phyloP scores from a whole-genome alignment of 1,140 invertebrate genomes.

The Teleogryllus occipitalis region DNA sequence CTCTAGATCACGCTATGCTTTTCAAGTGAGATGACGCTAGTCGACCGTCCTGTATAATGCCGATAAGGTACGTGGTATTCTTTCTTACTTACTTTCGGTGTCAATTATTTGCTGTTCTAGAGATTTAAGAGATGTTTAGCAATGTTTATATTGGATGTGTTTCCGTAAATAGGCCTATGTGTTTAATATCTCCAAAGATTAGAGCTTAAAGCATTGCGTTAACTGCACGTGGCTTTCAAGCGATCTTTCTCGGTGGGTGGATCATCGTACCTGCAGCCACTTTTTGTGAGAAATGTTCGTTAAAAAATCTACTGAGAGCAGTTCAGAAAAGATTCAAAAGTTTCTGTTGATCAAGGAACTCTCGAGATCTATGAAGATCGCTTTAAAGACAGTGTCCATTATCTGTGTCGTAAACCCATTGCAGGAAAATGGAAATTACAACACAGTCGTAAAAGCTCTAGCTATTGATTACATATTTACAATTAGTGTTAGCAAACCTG shows the following conservation, averaged over 20 bases:
- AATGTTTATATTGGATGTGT: conserved; percentile 5
- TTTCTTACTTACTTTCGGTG: neutral
- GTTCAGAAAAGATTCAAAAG: neutral
- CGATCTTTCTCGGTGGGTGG: neutral
- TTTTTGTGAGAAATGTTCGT: neutral
- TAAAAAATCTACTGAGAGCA: neutral
- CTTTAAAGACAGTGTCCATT: neutral
- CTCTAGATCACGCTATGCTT: no score
- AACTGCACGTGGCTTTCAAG: neutral
- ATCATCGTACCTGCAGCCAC: no score
- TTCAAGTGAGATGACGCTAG: no score
- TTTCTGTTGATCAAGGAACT: neutral
- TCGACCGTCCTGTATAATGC: neutral
- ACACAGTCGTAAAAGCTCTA: neutral
- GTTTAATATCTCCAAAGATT: conserved; percentile 5
- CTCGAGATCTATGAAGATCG: neutral
- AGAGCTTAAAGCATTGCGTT: neutral
- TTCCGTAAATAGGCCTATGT: conserved; percentile 4
- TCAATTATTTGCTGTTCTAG: conserved; percentile 1
- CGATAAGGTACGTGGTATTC: neutral
- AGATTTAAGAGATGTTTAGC: conserved; percentile 5
- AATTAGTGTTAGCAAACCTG: neutral
- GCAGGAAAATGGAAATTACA: neutral
- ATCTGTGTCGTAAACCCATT: neutral
- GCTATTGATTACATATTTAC: neutral